Conservation (phyloP, 2,113 vertebrate genomes). For the Trachemys scripta region DNA sequence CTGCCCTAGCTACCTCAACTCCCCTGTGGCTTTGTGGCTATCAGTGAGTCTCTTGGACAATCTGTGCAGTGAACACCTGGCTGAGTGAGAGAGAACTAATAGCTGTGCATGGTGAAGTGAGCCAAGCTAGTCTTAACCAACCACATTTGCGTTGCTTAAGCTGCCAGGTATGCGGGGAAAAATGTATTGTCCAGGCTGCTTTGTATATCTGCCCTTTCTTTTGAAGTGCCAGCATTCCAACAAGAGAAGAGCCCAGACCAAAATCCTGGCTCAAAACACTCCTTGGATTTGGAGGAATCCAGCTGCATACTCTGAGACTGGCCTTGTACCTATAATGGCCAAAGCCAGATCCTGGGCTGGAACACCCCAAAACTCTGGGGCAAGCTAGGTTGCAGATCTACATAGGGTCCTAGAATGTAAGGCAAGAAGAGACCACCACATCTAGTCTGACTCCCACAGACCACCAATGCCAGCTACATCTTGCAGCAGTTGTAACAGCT, state of each 20-base stretch:
- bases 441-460: not conserved
- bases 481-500: not conserved
- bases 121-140: not conserved
- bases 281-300: not conserved
- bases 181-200: not conserved
- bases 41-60: not conserved
- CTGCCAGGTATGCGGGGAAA: not conserved
- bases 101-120: not conserved
- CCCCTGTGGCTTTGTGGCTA: not conserved
- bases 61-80: not conserved
- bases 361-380: not conserved
- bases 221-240: not conserved
- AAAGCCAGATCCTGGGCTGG: not conserved
- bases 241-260: not conserved
- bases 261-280: not conserved
- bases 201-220: not conserved
- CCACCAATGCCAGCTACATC: not conserved
- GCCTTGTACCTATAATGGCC: not conserved
- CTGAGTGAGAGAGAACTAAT: not conserved
- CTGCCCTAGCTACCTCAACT: not conserved
- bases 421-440: not conserved
- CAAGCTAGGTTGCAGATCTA: not conserved
- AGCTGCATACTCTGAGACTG: not conserved
- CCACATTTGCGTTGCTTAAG: not conserved
- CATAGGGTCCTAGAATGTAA: not conserved